Percentiles rank a stretch among this genome's conserved stretches.
These are phyloP conservation scores for Hoplostethus mediterraneus DNA, from an alignment of 2,797 vertebrate species.

Conservation along the genomic window DNA sequence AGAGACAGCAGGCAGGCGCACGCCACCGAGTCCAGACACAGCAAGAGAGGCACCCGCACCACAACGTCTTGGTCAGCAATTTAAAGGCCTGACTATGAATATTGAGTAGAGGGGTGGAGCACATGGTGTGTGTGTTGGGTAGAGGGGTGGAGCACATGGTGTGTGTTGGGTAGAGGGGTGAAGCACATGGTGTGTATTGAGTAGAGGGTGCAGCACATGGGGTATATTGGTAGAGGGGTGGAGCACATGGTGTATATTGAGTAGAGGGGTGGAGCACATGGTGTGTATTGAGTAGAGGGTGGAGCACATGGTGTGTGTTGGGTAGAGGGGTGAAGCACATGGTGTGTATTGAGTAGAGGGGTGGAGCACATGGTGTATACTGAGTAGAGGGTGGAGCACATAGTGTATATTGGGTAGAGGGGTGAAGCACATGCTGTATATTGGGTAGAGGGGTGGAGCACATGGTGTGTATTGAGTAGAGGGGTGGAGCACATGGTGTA, in stretches of 20 bases:
- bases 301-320: not conserved
- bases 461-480: not conserved
- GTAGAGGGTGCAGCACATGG: not conserved
- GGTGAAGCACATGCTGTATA: too few relatives aligned
- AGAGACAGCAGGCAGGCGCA: conserved; percentile 33
- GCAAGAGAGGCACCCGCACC: conserved; percentile 50
- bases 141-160: conserved; percentile 57
- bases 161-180: conserved; percentile 17
- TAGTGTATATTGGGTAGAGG: too few relatives aligned
- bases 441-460: too few relatives aligned
- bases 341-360: conserved; percentile 26
- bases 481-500: too few relatives aligned
- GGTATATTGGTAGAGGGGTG: conserved; percentile 9
- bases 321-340: not conserved
- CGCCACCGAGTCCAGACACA: conserved; percentile 45
- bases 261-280: conserved; percentile 57
- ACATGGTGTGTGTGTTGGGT: conserved; percentile 7
- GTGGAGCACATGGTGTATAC: conserved; percentile 44
- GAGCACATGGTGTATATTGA: conserved; percentile 6
- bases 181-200: conserved; percentile 4
- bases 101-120: conserved; percentile 75
- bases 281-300: conserved; percentile 17
- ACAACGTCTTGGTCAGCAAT: conserved; percentile 37
- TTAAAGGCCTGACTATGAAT: conserved; percentile 76
- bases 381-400: too few relatives aligned